Percentiles rank a stretch among this genome's conserved stretches.
These are phyloP conservation scores for Drosophila nigromelanica DNA, from an alignment of 1,140 invertebrate species.

Conservation along the genomic window DNA sequence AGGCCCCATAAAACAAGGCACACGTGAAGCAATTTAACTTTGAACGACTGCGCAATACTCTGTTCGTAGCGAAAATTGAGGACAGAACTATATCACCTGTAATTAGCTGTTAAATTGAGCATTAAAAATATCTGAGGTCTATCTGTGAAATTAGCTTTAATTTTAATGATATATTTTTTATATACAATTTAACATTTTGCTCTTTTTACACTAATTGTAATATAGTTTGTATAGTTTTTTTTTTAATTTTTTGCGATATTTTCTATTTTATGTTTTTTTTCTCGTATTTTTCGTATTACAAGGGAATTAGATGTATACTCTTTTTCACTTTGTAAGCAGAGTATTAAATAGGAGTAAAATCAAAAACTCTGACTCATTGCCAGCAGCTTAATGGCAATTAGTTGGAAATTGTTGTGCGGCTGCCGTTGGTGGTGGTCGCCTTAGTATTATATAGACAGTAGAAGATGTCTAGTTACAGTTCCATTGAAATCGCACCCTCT, in stretches of 20 bases:
- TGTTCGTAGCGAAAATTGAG: not conserved
- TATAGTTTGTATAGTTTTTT: no score
- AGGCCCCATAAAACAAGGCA: slow-evolving; percentile 18
- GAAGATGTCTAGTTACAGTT: slow-evolving; percentile 1
- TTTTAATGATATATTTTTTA: no score
- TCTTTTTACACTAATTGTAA: no score
- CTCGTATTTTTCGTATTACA: no score
- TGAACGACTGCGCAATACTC: not conserved
- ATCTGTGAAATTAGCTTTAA: no score
- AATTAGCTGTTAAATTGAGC: no score
- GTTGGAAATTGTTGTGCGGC: slow-evolving; percentile 63
- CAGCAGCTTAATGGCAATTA: slow-evolving; percentile 70
- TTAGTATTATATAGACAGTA: not conserved
- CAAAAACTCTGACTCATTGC: slow-evolving; percentile 46
- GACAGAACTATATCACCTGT: no score
- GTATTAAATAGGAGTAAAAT: not conserved
- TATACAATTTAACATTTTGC: no score
- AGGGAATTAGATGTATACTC: not conserved
- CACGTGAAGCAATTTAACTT: no score
- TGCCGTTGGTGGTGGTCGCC: slow-evolving; percentile 46
- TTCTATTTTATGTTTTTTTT: no score
- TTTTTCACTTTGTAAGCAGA: not conserved
- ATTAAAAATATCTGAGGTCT: no score
- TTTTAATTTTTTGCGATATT: no score
- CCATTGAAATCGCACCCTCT: slow-evolving; percentile 29